phyloP scores from a whole-genome alignment of 2,797 vertebrate genomes.

The Taenioides sp. region DNA sequence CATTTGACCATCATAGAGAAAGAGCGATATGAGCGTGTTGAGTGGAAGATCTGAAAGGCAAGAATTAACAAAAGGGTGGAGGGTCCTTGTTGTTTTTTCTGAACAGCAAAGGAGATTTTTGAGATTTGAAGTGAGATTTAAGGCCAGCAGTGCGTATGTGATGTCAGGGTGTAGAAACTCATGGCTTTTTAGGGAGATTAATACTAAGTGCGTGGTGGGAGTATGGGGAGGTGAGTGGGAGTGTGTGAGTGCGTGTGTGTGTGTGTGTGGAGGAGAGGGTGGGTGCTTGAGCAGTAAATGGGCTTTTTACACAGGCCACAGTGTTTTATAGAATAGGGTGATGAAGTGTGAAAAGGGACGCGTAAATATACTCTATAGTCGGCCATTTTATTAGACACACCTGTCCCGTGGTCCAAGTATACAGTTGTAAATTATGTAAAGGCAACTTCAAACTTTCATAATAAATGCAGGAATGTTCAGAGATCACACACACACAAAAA shows the following conservation, averaged over 20 bases:
- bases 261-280: slow-evolving; percentile 39
- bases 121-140: slow-evolving; percentile 75
- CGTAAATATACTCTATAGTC: neutral
- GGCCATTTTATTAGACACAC: slow-evolving; percentile 3
- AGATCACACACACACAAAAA: neutral
- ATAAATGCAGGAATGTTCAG: neutral
- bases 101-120: slow-evolving; percentile 50
- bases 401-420: neutral
- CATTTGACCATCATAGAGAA: slow-evolving; percentile 50
- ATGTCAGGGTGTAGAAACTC: slow-evolving; percentile 74
- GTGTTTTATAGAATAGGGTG: slow-evolving; percentile 36
- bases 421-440: neutral
- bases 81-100: slow-evolving; percentile 33
- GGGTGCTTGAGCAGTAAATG: slow-evolving; percentile 49
- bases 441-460: neutral
- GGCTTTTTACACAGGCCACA: slow-evolving; percentile 36
- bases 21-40: slow-evolving; percentile 58
- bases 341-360: slow-evolving; percentile 17
- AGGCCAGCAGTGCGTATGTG: slow-evolving; percentile 60
- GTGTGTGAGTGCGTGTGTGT: slow-evolving; percentile 34
- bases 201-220: slow-evolving; percentile 74
- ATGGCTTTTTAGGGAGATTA: slow-evolving; percentile 70
- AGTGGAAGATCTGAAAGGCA: slow-evolving; percentile 62
- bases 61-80: slow-evolving; percentile 66
- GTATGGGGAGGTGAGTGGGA: slow-evolving; percentile 55